Evolutionary conservation across 1,140 invertebrate genomes (phyloP), one percentile per base, ranked within the genome.

Genomic region (Neelides sp.): DNA sequence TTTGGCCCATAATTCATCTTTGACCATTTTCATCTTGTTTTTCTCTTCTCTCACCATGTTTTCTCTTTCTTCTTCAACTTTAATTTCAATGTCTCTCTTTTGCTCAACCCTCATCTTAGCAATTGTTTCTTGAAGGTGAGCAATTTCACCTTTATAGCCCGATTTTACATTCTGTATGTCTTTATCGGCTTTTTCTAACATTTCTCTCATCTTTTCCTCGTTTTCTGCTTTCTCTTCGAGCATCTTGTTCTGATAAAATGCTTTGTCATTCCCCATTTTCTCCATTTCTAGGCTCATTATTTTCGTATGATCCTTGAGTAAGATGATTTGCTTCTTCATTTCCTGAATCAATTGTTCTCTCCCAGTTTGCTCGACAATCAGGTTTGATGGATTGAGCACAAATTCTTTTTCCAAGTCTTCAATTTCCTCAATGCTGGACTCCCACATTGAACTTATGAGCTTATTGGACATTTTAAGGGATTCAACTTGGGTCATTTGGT

Each of bases 201-300:
- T 19, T 4, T 48, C 36, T 41, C 48, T 53, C n/a, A 53, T 1
- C 2, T 24, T 12, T 20, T 24, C 22, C 36, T 53, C 51, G 15
- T 53, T 41, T 27, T 53, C 51, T 19, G 48, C 19, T 42, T 53
- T 53, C 15, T 27, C 22, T 23, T 53, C 51, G 23, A 53, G n/a
- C 1, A 53, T 17, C 24, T 45, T 48, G 13, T 24, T 22, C 2
- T 45, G 28, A 22, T 53, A 53, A 26, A 53, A 42, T 20, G 47
- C 48, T 8, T 42, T 48, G 34, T 53, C 51, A 32, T 32, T 32
- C n/a, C 28, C n/a, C 28, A 32, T 32, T 32, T 32, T 32, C 7
- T 32, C 28, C 28, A 32, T n/a, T 32, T 8, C 28, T 32, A 32
- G 7, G 7, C 7, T 8, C 28, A 32, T n/a, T 32, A 32, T 32